Conservation (phyloP, 2,888 invertebrate genomes). For the Aphelenchoides bicaudatus region DNA sequence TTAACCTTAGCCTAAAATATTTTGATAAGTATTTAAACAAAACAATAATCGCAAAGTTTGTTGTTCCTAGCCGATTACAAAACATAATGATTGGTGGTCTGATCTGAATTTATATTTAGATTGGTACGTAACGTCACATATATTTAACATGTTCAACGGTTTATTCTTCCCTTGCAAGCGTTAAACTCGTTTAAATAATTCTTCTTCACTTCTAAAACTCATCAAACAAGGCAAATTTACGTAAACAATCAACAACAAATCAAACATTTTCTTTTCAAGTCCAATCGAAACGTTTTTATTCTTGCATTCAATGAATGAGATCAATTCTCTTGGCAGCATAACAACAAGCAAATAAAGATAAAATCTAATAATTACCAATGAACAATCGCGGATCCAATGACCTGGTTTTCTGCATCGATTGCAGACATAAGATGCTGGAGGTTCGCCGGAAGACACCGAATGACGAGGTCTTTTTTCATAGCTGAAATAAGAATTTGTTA, state of each 20-base stretch:
- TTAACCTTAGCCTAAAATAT: conserved; percentile 53
- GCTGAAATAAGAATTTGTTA: conserved; percentile 65
- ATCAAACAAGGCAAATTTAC: too few relatives aligned
- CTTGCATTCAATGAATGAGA: background rate
- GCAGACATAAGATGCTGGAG: conserved; percentile 86
- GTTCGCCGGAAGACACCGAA: conserved; percentile 68
- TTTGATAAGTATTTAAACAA: background rate
- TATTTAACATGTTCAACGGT: too few relatives aligned
- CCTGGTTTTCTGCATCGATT: conserved; percentile 89
- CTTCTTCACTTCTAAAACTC: too few relatives aligned
- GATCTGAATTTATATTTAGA: too few relatives aligned
- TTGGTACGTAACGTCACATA: too few relatives aligned
- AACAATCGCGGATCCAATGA: conserved; percentile 96
- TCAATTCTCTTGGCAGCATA: too few relatives aligned
- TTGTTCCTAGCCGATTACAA: conserved; percentile 1
- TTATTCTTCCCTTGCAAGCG: too few relatives aligned
- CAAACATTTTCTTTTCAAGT: too few relatives aligned
- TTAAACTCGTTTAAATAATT: too few relatives aligned
- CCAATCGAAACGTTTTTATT: background rate
- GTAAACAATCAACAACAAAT: too few relatives aligned
- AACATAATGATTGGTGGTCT: background rate
- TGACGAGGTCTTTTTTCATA: conserved; percentile 64
- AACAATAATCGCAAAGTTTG: background rate
- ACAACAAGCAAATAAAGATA: too few relatives aligned
- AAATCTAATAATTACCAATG: too few relatives aligned